Evolutionary conservation across 2,113 vertebrate genomes (phyloP), one percentile per base, ranked within the genome.

Genomic region (Eclectus roratus): DNA sequence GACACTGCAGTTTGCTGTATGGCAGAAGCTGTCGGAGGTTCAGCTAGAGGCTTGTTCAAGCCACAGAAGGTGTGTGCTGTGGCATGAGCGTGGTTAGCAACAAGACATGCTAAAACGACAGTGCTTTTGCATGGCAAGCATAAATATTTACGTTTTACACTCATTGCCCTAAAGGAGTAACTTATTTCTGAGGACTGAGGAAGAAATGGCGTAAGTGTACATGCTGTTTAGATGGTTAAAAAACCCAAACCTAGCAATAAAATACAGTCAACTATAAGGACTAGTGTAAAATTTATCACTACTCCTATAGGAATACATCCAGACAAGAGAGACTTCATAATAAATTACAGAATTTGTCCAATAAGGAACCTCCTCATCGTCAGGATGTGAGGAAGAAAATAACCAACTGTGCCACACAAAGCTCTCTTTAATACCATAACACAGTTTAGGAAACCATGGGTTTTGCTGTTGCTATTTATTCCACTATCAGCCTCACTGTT

Each of bases 251-350:
- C 56, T 23, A 35, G 9, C 33, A 58, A n/a, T 58, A 24, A 58
- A 46, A 5, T 5, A 9, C 6, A 33, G 29, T 3, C 6, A 4
- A 9, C 16, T n/a, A 0, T 9, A 37, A 65, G 27, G 35, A 21
- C 10, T 33, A 43, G 9, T 35, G 2, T 7, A 52, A 77, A n/a
- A 65, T 52, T 80, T 72, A 43, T 35, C 71, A 43, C 3, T 35
- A 50, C 52, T 19, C 17, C 31, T 43, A 37, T 19, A 46, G 44
- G 15, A 73, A 49, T 71, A 20, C 2, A 41, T 8, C 19, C 0
- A 1, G 19, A 28, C 5, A 17, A 66, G 18, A 1, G 24, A 91
- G 41, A 35, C 33, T 81, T 61, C 50, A 15, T 15, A 39, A 23
- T 23, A 29, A 53, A 49, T 49, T 21, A 69, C 43, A 61, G 46